Evolutionary conservation across 2,113 vertebrate species (phyloP).

Genomic region (Gobius niger): DNA sequence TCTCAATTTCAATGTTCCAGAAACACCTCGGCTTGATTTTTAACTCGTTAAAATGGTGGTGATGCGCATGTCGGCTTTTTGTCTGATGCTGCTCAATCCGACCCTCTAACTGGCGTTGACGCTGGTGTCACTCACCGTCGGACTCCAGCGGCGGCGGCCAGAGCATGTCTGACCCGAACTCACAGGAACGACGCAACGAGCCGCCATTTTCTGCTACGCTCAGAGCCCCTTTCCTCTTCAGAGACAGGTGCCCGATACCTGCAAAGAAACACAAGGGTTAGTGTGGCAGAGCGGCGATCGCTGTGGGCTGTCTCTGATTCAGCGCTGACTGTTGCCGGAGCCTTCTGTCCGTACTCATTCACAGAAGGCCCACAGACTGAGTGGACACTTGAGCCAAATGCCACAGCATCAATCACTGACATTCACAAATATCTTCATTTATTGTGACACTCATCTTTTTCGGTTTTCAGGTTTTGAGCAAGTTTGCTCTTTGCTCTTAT

Average conservation of each 20-base stretch:
- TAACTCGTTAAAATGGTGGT: too few species aligned
- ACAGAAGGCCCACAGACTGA: background rate
- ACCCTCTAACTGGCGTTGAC: too few species aligned
- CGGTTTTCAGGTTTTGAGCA: too few species aligned
- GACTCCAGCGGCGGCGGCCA: conserved; percentile 82
- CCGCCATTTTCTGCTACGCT: conserved; percentile 79
- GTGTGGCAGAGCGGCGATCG: background rate
- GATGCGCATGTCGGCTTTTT: too few species aligned
- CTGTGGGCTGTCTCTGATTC: background rate
- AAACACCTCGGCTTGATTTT: too few species aligned
- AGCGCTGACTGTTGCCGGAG: background rate
- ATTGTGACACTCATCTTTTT: too few species aligned
- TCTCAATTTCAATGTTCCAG: too few species aligned
- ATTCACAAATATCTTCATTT: conserved; percentile 1
- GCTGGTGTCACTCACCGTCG: conserved; percentile 67
- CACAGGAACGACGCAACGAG: conserved; percentile 79
- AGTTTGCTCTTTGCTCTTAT: too few species aligned
- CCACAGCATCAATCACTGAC: background rate
- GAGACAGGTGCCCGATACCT: conserved; percentile 81
- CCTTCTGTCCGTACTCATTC: background rate
- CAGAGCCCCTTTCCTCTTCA: conserved; percentile 79
- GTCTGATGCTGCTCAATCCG: too few species aligned
- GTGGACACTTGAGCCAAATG: conserved; percentile 4
- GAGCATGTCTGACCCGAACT: conserved; percentile 81
- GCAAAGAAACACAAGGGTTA: background rate